Evolutionary conservation across 1,140 invertebrate genomes (phyloP).

Genomic region (Oreohelix idahoensis): DNA sequence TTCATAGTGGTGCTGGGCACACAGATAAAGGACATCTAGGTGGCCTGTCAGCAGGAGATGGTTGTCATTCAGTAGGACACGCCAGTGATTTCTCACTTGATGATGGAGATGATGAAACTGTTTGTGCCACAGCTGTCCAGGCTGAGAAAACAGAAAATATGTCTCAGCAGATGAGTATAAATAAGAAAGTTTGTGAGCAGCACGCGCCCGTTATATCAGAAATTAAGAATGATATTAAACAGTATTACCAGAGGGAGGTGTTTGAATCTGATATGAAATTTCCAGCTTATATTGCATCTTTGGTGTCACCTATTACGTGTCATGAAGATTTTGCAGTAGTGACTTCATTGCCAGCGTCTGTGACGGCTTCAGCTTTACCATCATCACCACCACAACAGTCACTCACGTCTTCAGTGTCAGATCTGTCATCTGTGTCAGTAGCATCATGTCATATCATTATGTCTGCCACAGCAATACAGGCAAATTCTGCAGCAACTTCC

Average conservation of each 20-base stretch:
- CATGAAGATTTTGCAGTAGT: background rate
- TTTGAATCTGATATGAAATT: background rate
- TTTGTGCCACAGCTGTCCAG: background rate
- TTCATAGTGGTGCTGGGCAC: background rate
- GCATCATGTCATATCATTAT: no score
- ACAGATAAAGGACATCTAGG: background rate
- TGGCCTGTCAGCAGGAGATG: background rate
- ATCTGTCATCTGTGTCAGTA: no score
- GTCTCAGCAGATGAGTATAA: background rate
- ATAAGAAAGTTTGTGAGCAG: background rate
- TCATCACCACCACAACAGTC: background rate
- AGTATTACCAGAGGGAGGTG: background rate
- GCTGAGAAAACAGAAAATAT: background rate
- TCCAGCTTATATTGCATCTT: background rate
- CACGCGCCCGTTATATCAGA: background rate
- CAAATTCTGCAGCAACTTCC: no score
- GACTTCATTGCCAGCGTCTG: background rate
- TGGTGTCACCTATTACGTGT: background rate
- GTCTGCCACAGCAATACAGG: no score
- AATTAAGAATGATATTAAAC: background rate
- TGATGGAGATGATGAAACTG: background rate
- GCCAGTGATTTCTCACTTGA: background rate
- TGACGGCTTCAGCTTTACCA: background rate
- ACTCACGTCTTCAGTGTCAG: no score
- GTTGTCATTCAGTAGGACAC: background rate